Conservation (phyloP, 2,888 invertebrate genomes). For the Venusia cambrica region DNA sequence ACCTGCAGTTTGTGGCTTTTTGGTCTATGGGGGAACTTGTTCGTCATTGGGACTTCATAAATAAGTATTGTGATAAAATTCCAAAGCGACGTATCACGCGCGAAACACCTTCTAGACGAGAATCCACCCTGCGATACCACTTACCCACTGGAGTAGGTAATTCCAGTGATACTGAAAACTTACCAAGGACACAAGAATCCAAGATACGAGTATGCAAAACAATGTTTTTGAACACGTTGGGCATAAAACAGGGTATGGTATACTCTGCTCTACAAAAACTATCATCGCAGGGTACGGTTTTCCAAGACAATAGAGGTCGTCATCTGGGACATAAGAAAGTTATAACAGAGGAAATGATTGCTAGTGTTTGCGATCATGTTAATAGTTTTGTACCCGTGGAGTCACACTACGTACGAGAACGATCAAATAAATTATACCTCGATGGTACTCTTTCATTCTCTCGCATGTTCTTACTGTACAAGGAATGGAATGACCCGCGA, state of each 20-base stretch:
- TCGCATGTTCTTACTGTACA: slow-evolving; percentile 20
- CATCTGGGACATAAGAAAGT: slow-evolving; percentile 12
- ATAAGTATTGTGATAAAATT: too few relatives aligned
- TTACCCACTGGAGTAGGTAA: too few relatives aligned
- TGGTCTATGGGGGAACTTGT: too few relatives aligned
- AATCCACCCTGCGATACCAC: too few relatives aligned
- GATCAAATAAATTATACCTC: slow-evolving; percentile 19
- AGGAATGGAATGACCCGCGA: slow-evolving; percentile 18
- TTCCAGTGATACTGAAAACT: too few relatives aligned
- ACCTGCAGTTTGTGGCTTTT: too few relatives aligned
- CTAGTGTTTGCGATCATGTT: slow-evolving; percentile 20
- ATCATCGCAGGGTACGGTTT: slow-evolving; percentile 1
- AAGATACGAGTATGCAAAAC: slow-evolving; percentile 5
- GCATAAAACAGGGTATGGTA: not conserved
- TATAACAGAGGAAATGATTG: slow-evolving; percentile 18
- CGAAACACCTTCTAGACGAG: too few relatives aligned
- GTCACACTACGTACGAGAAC: slow-evolving; percentile 21
- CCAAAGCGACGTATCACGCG: too few relatives aligned
- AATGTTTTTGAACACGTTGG: slow-evolving; percentile 5
- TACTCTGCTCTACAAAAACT: slow-evolving; percentile 2
- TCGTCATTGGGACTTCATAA: too few relatives aligned
- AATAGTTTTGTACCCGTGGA: slow-evolving; percentile 17
- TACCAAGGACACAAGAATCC: too few relatives aligned
- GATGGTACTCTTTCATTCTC: slow-evolving; percentile 18
- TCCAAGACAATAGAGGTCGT: slow-evolving; percentile 9